Conservation (phyloP, 2,113 vertebrate species). For the Osmerus eperlanus region DNA sequence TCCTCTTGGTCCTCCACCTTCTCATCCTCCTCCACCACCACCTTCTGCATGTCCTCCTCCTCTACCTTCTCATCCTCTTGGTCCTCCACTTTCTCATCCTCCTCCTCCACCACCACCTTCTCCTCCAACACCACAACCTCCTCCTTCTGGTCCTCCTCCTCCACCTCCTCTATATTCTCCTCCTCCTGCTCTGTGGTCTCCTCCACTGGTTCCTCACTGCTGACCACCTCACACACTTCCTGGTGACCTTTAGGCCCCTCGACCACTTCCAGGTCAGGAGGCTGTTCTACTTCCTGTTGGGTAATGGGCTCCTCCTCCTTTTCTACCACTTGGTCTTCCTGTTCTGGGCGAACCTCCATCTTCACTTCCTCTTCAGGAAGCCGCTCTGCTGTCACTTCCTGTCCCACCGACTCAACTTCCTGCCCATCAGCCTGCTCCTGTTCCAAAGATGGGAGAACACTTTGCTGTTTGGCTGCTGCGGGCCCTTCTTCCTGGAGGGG, state of each 20-base stretch:
- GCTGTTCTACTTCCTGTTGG: neutral
- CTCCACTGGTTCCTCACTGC: neutral
- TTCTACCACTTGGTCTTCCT: too few relatives aligned
- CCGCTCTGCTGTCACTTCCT: neutral
- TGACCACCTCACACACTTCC: neutral
- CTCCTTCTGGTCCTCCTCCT: slow-evolving; percentile 13
- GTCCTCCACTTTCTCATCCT: neutral
- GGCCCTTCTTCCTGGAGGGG: slow-evolving; percentile 5
- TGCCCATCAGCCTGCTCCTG: slow-evolving; percentile 27
- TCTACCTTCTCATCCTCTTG: neutral
- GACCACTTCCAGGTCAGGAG: neutral
- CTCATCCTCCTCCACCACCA: slow-evolving; percentile 3
- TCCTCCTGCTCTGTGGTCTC: neutral
- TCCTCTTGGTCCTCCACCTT: neutral
- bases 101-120: slow-evolving; percentile 5
- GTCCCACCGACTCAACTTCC: slow-evolving; percentile 14
- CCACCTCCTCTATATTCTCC: neutral
- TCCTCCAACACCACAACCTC: neutral
- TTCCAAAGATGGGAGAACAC: slow-evolving; percentile 6
- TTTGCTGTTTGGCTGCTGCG: slow-evolving; percentile 10
- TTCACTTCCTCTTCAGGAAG: neutral
- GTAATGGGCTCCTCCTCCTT: neutral
- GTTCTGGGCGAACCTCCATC: too few relatives aligned
- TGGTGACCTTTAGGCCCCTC: neutral
- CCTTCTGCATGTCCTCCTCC: slow-evolving; percentile 9